Evolutionary conservation across 2,797 vertebrate genomes (phyloP).

Genomic region (Micrastur ruficollis): DNA sequence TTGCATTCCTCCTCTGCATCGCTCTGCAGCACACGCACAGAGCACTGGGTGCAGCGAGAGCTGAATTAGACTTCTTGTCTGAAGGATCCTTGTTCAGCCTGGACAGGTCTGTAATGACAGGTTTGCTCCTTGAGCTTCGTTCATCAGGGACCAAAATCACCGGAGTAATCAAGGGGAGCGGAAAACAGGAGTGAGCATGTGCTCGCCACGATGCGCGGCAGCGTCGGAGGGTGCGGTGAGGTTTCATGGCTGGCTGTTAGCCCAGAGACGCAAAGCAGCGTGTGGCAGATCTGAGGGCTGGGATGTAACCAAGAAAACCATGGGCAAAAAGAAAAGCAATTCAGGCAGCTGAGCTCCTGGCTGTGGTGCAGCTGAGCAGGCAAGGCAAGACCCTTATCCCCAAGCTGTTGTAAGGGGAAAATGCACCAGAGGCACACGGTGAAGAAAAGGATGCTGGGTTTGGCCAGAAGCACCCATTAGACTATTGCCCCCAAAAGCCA

Average conservation of each 20-base stretch:
- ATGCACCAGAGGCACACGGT: rapidly evolving
- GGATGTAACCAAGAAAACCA: not conserved
- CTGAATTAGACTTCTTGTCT: not conserved
- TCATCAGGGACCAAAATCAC: not conserved
- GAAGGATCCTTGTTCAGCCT: not conserved
- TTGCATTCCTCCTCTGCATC: not conserved
- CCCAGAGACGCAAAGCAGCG: not conserved
- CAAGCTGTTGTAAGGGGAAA: not conserved
- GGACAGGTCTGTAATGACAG: not conserved
- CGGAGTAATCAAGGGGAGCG: not conserved
- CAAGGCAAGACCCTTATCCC: not conserved
- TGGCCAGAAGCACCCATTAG: not conserved
- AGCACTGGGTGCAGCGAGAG: rapidly evolving
- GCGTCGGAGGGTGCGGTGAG: rapidly evolving
- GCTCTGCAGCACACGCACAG: not conserved
- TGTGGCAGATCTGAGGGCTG: not conserved
- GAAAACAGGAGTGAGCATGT: rapidly evolving
- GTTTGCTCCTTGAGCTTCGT: not conserved
- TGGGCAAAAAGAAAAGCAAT: not conserved
- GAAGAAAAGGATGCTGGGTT: not conserved
- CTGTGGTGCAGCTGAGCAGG: not conserved
- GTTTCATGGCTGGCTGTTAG: not conserved
- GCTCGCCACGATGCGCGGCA: rapidly evolving
- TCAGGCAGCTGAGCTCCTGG: not conserved
- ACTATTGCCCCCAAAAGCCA: not conserved